Evolutionary conservation across 2,888 invertebrate genomes (phyloP).

Genomic region (Matsumyia berberina): DNA sequence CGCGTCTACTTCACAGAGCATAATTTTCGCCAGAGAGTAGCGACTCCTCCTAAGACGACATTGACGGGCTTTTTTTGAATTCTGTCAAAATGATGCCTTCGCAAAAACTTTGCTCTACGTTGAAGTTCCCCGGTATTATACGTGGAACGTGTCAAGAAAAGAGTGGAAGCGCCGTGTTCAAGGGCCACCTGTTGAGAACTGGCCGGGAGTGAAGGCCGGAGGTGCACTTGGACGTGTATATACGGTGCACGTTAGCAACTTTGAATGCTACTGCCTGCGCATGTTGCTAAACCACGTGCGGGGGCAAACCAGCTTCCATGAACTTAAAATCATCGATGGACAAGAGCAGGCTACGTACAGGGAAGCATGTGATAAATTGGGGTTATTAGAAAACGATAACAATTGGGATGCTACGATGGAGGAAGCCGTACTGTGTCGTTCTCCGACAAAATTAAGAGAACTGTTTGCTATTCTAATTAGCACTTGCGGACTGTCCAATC

Average conservation of each 20-base stretch:
- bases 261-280: conserved; percentile 11
- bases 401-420: too few relatives aligned
- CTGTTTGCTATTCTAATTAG: neutral
- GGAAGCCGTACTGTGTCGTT: neutral
- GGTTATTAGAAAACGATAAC: too few relatives aligned
- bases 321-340: neutral
- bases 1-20: conserved; percentile 24
- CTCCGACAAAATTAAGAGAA: neutral
- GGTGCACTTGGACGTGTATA: conserved; percentile 56
- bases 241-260: conserved; percentile 47
- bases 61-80: conserved; percentile 12
- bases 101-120: conserved; percentile 29
- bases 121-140: conserved; percentile 27
- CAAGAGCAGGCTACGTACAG: neutral
- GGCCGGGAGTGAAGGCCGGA: conserved; percentile 25
- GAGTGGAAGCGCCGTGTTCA: conserved; percentile 16
- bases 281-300: conserved; percentile 1
- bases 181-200: conserved; percentile 16
- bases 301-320: neutral
- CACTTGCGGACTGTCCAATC: neutral
- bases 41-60: conserved; percentile 8
- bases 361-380: neutral
- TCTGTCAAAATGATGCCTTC: conserved; percentile 15
- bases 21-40: conserved; percentile 24
- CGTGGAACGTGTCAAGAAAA: conserved; percentile 19